These are phyloP conservation scores for Argyrosomus japonicus DNA, from an alignment of 2,113 vertebrate genomes.

Conservation along the genomic window DNA sequence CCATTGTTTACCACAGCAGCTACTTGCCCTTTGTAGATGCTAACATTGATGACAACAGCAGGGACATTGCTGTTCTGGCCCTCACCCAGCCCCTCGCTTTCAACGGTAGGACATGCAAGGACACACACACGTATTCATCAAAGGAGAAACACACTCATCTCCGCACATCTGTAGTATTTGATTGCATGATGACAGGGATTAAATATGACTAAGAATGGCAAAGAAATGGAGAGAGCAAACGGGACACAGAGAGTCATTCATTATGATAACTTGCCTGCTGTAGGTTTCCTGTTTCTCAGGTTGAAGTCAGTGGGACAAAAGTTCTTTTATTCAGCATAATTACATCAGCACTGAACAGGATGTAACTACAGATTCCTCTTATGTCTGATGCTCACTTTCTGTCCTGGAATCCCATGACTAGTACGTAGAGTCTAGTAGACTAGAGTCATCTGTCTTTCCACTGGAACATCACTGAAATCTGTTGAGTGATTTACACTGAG, in stretches of 20 bases:
- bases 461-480: neutral
- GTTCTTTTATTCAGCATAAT: constrained; percentile 22
- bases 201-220: neutral
- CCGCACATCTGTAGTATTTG: neutral
- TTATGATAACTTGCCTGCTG: constrained; percentile 8
- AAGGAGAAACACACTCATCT: neutral
- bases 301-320: constrained; percentile 31
- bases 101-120: constrained; percentile 80
- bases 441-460: neutral
- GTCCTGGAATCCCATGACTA: neutral
- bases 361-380: neutral
- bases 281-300: constrained; percentile 28
- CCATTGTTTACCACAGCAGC: constrained; percentile 90
- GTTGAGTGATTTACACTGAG: neutral
- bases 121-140: neutral
- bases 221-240: neutral
- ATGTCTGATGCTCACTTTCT: neutral
- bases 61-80: constrained; percentile 90
- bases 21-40: constrained; percentile 91
- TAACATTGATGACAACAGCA: constrained; percentile 91
- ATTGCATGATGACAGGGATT: neutral
- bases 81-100: constrained; percentile 86
- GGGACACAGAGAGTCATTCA: constrained; percentile 1
- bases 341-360: constrained; percentile 11
- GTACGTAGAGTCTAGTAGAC: too few relatives aligned